Conservation (phyloP, 2,797 vertebrate species). For the Acipenser transmontanus region DNA sequence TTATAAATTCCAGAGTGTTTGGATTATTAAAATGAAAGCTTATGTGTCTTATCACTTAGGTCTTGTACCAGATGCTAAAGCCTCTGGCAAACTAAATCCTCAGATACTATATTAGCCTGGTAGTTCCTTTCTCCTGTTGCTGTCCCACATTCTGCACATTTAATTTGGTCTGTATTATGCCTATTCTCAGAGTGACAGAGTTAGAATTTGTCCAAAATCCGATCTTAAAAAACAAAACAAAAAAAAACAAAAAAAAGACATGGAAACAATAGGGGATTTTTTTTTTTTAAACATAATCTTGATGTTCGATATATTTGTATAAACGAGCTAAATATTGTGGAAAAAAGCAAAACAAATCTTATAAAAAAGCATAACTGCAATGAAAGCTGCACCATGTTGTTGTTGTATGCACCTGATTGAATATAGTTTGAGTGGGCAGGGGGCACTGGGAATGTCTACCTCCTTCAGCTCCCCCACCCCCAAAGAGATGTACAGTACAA, state of each 20-base stretch:
- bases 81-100: neutral
- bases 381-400: slow-evolving; percentile 70
- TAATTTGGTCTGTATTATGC: slow-evolving; percentile 11
- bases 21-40: no score
- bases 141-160: slow-evolving; percentile 9
- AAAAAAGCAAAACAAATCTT: slow-evolving; percentile 68
- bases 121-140: slow-evolving; percentile 12
- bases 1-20: no score
- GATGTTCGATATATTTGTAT: slow-evolving; percentile 22
- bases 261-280: slow-evolving; percentile 1
- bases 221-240: slow-evolving; percentile 9
- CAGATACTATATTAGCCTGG: slow-evolving; percentile 1
- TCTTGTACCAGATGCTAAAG: neutral
- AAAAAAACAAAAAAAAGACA: neutral
- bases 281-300: slow-evolving; percentile 32
- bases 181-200: slow-evolving; percentile 11
- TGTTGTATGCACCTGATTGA: slow-evolving; percentile 69
- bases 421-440: slow-evolving; percentile 43
- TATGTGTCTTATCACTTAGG: no score
- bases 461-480: slow-evolving; percentile 30
- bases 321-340: slow-evolving; percentile 74
- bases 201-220: neutral
- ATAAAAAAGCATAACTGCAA: slow-evolving; percentile 75
- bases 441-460: slow-evolving; percentile 37
- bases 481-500: slow-evolving; percentile 68